Evolutionary conservation across 2,888 invertebrate genomes (phyloP).

Genomic region (Amiota mariae): DNA sequence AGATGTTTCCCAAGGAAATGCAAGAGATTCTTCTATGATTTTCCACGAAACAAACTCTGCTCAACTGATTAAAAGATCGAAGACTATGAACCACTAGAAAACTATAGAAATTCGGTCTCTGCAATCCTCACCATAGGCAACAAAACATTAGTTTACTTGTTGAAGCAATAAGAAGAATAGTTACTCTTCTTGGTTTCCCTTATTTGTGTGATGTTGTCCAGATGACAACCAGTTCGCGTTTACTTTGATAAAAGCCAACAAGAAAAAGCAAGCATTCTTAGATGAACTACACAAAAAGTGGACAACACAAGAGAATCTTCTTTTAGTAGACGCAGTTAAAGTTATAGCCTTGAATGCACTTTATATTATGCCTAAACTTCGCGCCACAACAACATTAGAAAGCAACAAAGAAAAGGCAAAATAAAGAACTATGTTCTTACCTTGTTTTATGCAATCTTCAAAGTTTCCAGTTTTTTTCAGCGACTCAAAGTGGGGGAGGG

Average conservation of each 20-base stretch:
- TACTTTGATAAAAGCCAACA: slow-evolving; percentile 38
- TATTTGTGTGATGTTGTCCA: slow-evolving; percentile 47
- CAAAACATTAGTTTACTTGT: not conserved
- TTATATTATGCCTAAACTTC: not conserved
- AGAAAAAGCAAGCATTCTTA: slow-evolving; percentile 19
- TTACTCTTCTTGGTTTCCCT: slow-evolving; percentile 49
- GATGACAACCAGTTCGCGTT: slow-evolving; percentile 36
- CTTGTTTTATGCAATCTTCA: not conserved
- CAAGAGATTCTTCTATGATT: slow-evolving; percentile 62
- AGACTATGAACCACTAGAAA: slow-evolving; percentile 25
- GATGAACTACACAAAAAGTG: slow-evolving; percentile 37
- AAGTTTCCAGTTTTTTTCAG: not conserved
- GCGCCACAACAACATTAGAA: not conserved
- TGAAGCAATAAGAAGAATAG: slow-evolving; percentile 8
- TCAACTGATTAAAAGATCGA: not conserved
- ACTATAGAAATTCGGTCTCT: not conserved
- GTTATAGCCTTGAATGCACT: not conserved
- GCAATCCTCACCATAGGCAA: not conserved
- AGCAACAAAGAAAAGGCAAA: slow-evolving; percentile 25
- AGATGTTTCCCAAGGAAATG: slow-evolving; percentile 69
- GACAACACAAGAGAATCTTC: slow-evolving; percentile 18
- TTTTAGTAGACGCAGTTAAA: not conserved
- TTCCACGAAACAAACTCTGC: slow-evolving; percentile 52
- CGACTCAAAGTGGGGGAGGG: not conserved
- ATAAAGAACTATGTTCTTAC: not conserved